phyloP scores from a whole-genome alignment of 2,888 invertebrate genomes.

The Leucania comma region DNA sequence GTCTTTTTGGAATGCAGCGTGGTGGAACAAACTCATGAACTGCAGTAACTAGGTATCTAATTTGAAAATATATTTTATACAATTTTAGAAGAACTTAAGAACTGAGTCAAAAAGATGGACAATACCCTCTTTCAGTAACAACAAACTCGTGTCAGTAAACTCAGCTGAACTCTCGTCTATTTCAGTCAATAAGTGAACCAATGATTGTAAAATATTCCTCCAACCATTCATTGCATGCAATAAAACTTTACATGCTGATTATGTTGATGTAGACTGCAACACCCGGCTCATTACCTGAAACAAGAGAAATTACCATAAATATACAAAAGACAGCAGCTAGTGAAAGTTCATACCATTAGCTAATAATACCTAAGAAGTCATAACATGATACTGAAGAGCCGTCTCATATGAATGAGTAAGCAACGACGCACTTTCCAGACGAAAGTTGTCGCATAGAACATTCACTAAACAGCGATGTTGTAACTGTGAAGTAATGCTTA shows the following conservation, averaged over 20 bases:
- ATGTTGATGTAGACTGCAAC: neutral
- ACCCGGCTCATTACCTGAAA: constrained; percentile 45
- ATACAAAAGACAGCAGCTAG: constrained; percentile 13
- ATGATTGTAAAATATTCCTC: neutral
- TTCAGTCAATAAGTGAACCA: no score
- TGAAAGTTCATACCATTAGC: constrained; percentile 31
- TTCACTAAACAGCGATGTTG: constrained; percentile 36
- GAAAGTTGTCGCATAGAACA: constrained; percentile 46
- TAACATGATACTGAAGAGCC: constrained; percentile 36
- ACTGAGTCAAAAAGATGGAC: no score
- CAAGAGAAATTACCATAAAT: constrained; percentile 50
- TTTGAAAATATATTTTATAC: no score
- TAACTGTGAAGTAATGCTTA: constrained; percentile 30
- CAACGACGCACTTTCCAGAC: constrained; percentile 31
- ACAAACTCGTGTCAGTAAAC: no score
- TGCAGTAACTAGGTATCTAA: no score
- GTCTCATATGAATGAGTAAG: constrained; percentile 34
- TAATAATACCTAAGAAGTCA: constrained; percentile 26
- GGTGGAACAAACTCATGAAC: no score
- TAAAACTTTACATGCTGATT: neutral
- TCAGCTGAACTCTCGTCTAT: no score
- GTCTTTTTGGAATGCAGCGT: no score
- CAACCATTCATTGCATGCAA: neutral
- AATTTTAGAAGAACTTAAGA: no score
- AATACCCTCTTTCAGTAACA: no score